Percentiles rank a stretch among this genome's conserved stretches.
These are phyloP conservation scores for Orchesella cincta DNA, from an alignment of 1,140 invertebrate genomes.

Conservation along the genomic window DNA sequence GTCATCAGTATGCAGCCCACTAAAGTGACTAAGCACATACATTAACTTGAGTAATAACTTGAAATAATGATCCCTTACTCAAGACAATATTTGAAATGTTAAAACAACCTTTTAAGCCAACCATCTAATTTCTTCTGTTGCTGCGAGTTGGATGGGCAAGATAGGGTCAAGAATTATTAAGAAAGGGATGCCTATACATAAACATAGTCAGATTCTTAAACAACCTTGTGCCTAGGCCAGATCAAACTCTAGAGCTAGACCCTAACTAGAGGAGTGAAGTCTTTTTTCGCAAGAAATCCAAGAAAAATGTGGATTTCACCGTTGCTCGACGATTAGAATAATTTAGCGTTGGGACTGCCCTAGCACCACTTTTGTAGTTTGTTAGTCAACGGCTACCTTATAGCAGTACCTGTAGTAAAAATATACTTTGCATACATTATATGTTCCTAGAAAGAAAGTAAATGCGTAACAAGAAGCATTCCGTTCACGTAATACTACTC, in stretches of 20 bases:
- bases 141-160: not conserved
- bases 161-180: not conserved
- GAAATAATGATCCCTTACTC: slow-evolving; percentile 17
- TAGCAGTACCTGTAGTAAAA: no score
- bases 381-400: not conserved
- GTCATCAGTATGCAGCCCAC: not conserved
- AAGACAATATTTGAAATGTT: slow-evolving; percentile 15
- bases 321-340: not conserved
- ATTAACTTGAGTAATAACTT: slow-evolving; percentile 12
- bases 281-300: slow-evolving; percentile 7
- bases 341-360: not conserved
- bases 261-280: not conserved
- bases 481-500: not conserved
- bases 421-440: no score
- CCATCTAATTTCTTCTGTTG: not conserved
- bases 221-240: no score
- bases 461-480: not conserved
- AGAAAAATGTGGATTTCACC: slow-evolving; percentile 26
- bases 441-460: not conserved
- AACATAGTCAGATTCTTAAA: no score
- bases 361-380: not conserved
- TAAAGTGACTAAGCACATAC: not conserved
- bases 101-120: slow-evolving; percentile 4
- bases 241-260: no score
- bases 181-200: not conserved